Percentiles rank a stretch among this genome's conserved stretches.
Evolutionary conservation across 2,113 vertebrate genomes (phyloP).

Genomic region (Mobula hypostoma): DNA sequence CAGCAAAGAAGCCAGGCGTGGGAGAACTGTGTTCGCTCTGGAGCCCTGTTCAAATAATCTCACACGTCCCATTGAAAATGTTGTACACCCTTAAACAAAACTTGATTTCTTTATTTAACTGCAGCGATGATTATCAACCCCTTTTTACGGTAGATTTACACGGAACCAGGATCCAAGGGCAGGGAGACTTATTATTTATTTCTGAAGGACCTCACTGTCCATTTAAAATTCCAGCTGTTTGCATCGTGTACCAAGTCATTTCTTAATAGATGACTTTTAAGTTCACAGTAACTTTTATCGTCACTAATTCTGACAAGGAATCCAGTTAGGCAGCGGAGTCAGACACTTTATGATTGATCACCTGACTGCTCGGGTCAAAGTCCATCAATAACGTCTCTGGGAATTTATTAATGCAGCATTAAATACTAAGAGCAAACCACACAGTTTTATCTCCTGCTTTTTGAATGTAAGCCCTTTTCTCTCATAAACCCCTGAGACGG

Average conservation of each 20-base stretch:
- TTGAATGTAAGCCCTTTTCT: not conserved
- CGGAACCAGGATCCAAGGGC: not conserved
- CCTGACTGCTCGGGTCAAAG: not conserved
- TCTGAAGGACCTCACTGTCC: not conserved
- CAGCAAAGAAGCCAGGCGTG: slow-evolving; percentile 55
- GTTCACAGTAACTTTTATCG: not conserved
- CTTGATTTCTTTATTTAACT: not conserved
- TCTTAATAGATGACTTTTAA: too few relatives aligned
- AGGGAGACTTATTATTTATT: not conserved
- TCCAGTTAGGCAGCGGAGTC: not conserved
- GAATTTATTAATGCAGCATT: not conserved
- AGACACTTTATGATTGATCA: not conserved
- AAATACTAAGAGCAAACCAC: not conserved
- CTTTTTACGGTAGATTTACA: not conserved
- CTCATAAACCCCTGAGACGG: not conserved
- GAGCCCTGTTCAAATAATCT: not conserved
- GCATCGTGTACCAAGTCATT: not conserved
- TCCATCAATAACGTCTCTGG: not conserved
- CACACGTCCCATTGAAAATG: not conserved
- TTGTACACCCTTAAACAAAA: not conserved
- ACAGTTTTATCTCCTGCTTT: not conserved
- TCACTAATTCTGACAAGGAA: not conserved
- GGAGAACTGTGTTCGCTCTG: not conserved
- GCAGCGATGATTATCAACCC: not conserved
- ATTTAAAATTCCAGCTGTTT: not conserved